These are phyloP conservation scores for Chromoteleia sp. DNA, from an alignment of 2,888 invertebrate species.

Conservation along the genomic window DNA sequence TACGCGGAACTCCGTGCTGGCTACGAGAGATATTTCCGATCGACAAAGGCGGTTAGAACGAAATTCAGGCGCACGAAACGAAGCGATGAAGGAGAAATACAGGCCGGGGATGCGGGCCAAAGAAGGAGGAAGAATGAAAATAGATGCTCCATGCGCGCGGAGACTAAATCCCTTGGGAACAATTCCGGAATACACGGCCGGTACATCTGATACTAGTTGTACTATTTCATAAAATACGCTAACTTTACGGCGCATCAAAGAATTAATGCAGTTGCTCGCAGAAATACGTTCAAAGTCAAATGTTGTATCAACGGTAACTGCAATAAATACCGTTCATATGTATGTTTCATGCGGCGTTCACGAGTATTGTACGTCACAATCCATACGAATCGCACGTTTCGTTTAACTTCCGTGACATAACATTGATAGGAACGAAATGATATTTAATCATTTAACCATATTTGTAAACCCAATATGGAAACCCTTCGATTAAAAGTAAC, in stretches of 20 bases:
- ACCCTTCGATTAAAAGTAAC: too few species aligned
- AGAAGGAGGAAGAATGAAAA: slow-evolving; percentile 63
- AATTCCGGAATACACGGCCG: slow-evolving; percentile 57
- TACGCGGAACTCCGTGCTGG: slow-evolving; percentile 49
- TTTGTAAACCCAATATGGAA: too few species aligned
- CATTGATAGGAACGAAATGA: neutral
- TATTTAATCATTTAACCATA: neutral
- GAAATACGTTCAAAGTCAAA: slow-evolving; percentile 34
- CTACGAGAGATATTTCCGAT: slow-evolving; percentile 66
- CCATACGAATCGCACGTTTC: slow-evolving; percentile 14
- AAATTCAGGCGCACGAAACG: slow-evolving; percentile 62
- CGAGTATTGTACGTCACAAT: neutral
- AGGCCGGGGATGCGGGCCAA: slow-evolving; percentile 16
- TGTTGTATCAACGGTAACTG: slow-evolving; percentile 19
- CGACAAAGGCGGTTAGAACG: slow-evolving; percentile 57
- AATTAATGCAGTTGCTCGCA: slow-evolving; percentile 48
- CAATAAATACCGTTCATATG: slow-evolving; percentile 25
- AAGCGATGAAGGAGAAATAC: slow-evolving; percentile 44
- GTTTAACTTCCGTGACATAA: slow-evolving; percentile 4
- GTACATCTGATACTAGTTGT: slow-evolving; percentile 51
- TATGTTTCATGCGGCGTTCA: slow-evolving; percentile 1
- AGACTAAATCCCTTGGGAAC: slow-evolving; percentile 64
- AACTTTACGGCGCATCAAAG: slow-evolving; percentile 55
- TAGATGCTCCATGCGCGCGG: slow-evolving; percentile 54
- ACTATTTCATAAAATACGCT: slow-evolving; percentile 53